These are phyloP conservation scores for Clanis bilineata DNA, from an alignment of 2,888 invertebrate species.

Conservation along the genomic window DNA sequence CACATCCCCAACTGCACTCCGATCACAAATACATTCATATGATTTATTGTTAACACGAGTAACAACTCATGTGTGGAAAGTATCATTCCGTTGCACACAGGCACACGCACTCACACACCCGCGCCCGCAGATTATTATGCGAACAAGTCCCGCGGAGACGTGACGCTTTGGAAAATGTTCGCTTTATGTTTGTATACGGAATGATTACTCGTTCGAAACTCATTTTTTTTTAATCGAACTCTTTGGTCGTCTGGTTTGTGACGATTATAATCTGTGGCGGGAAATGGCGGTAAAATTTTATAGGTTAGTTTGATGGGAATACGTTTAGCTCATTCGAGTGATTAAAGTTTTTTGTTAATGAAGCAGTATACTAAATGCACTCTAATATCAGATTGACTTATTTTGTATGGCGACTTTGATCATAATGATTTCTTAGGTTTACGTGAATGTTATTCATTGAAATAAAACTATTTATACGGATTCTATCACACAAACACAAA, in stretches of 20 bases:
- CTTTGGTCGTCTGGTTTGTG: slow-evolving; percentile 1
- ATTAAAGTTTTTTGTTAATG: background rate
- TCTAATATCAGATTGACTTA: no score
- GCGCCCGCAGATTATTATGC: slow-evolving; percentile 41
- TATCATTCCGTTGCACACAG: slow-evolving; percentile 58
- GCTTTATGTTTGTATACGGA: slow-evolving; percentile 12
- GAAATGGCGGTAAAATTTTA: slow-evolving; percentile 7
- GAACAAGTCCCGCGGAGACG: slow-evolving; percentile 42
- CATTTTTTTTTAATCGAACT: slow-evolving; percentile 18
- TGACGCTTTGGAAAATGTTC: slow-evolving; percentile 45
- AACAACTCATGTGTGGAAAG: slow-evolving; percentile 70
- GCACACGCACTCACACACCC: slow-evolving; percentile 32
- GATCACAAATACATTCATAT: slow-evolving; percentile 80
- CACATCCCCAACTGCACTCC: slow-evolving; percentile 43
- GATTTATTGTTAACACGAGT: slow-evolving; percentile 77
- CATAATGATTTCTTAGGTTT: no score
- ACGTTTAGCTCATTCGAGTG: background rate
- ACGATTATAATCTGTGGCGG: slow-evolving; percentile 11
- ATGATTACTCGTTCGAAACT: slow-evolving; percentile 20
- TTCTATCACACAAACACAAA: no score
- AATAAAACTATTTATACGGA: no score
- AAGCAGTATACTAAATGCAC: background rate
- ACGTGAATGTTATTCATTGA: no score
- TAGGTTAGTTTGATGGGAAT: background rate
- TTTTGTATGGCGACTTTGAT: no score